These are phyloP conservation scores for Etia nguti DNA, from an alignment of 2,113 vertebrate species.

Conservation along the genomic window DNA sequence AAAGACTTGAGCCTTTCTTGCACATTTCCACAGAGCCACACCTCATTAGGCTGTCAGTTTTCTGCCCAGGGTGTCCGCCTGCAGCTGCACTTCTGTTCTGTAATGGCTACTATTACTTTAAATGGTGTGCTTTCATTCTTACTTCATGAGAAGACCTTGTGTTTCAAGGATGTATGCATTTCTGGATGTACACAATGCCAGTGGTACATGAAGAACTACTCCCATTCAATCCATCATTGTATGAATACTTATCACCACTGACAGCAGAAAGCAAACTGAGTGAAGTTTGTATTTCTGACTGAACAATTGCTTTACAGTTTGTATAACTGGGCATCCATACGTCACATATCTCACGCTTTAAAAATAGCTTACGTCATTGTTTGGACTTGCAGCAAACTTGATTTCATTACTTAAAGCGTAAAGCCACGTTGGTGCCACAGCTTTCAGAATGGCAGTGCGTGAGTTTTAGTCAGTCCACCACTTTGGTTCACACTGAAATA, in stretches of 20 bases:
- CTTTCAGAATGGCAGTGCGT: neutral
- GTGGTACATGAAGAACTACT: slow-evolving; percentile 3
- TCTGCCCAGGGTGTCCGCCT: neutral
- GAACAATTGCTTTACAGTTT: neutral
- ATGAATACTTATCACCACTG: neutral
- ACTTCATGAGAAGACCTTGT: neutral
- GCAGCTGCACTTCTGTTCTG: neutral
- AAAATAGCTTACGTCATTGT: neutral
- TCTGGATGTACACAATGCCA: neutral
- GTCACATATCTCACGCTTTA: neutral
- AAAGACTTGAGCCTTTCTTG: neutral
- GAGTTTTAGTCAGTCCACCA: neutral
- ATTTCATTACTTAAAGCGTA: neutral
- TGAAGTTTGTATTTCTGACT: neutral
- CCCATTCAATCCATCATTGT: neutral
- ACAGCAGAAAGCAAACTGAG: neutral
- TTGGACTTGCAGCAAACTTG: neutral
- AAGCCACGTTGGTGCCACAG: neutral
- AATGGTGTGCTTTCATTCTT: neutral
- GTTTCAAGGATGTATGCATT: neutral
- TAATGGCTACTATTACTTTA: slow-evolving; percentile 5
- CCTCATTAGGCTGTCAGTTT: slow-evolving; percentile 6
- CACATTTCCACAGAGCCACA: neutral
- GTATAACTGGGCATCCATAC: neutral
- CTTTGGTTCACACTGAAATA: neutral